Evolutionary conservation across 1,140 invertebrate species (phyloP).

Genomic region (Magallana ariakensis): DNA sequence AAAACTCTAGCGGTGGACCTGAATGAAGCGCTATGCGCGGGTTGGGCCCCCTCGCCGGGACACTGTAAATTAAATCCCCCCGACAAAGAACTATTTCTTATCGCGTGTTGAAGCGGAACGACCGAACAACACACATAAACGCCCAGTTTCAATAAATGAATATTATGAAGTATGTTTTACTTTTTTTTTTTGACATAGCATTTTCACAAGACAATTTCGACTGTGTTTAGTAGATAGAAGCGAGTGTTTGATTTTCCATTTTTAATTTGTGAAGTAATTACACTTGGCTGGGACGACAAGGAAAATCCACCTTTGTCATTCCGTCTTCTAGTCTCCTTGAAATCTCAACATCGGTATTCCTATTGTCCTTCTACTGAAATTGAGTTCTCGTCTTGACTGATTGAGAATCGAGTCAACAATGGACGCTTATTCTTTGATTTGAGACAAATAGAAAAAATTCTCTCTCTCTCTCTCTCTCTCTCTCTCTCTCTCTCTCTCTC

Average conservation of each 20-base stretch:
- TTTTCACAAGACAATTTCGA: slow-evolving; percentile 18
- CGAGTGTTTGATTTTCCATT: slow-evolving; percentile 33
- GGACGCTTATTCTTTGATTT: slow-evolving; percentile 24
- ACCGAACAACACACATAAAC: slow-evolving; percentile 30
- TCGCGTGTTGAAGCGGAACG: slow-evolving; percentile 25
- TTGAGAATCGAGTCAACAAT: slow-evolving; percentile 26
- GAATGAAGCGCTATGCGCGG: neutral
- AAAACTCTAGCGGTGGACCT: slow-evolving; percentile 4
- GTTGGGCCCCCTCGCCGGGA: neutral
- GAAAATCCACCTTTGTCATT: slow-evolving; percentile 15
- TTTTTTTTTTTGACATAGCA: neutral
- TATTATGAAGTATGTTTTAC: slow-evolving; percentile 21
- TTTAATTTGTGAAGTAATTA: slow-evolving; percentile 38
- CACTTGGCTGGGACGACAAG: neutral
- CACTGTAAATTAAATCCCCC: slow-evolving; percentile 25
- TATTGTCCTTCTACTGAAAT: neutral
- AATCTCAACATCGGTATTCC: slow-evolving; percentile 19
- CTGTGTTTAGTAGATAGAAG: slow-evolving; percentile 31
- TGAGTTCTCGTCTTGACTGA: slow-evolving; percentile 22
- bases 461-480: slow-evolving; percentile 25
- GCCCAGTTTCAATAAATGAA: slow-evolving; percentile 30
- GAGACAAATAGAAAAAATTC: neutral
- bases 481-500: slow-evolving; percentile 7
- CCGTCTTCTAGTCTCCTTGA: neutral
- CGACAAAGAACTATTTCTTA: slow-evolving; percentile 27